Conservation (phyloP, 2,888 invertebrate genomes). For the Eupeodes latifasciatus region DNA sequence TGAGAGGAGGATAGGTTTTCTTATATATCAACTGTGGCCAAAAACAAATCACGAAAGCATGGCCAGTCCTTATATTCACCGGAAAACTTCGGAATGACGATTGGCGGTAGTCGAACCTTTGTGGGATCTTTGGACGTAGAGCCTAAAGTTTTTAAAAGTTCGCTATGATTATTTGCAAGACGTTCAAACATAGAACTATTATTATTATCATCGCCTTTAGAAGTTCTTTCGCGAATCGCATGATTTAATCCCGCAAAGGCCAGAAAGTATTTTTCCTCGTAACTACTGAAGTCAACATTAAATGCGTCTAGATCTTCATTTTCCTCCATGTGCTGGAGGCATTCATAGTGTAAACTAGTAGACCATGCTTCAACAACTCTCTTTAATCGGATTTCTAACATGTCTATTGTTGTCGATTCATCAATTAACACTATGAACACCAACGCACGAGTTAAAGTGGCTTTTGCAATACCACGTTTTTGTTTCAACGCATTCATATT, state of each 20-base stretch:
- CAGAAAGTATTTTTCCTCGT: conserved; percentile 32
- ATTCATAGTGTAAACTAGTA: conserved; percentile 5
- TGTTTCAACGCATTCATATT: too few species aligned
- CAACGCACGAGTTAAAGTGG: too few species aligned
- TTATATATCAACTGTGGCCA: conserved; percentile 47
- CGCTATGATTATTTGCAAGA: conserved; percentile 14
- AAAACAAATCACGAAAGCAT: conserved; percentile 65
- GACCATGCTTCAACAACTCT: conserved; percentile 16
- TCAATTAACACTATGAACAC: too few species aligned
- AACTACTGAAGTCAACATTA: conserved; percentile 20
- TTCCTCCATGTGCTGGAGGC: conserved; percentile 17
- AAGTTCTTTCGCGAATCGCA: not conserved
- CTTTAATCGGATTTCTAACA: too few species aligned
- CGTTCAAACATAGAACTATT: not conserved
- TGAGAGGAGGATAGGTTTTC: conserved; percentile 45
- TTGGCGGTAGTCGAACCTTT: conserved; percentile 22
- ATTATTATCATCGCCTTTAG: not conserved
- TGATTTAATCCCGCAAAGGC: conserved; percentile 25
- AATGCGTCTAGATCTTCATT: too few species aligned
- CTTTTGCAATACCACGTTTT: too few species aligned
- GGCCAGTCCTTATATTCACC: conserved; percentile 70
- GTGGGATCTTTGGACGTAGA: not conserved
- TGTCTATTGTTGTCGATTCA: too few species aligned
- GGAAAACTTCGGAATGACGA: too few species aligned
- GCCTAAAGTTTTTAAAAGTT: conserved; percentile 10